These are phyloP conservation scores for Drosophila mayri DNA, from an alignment of 1,140 invertebrate genomes.

Conservation along the genomic window DNA sequence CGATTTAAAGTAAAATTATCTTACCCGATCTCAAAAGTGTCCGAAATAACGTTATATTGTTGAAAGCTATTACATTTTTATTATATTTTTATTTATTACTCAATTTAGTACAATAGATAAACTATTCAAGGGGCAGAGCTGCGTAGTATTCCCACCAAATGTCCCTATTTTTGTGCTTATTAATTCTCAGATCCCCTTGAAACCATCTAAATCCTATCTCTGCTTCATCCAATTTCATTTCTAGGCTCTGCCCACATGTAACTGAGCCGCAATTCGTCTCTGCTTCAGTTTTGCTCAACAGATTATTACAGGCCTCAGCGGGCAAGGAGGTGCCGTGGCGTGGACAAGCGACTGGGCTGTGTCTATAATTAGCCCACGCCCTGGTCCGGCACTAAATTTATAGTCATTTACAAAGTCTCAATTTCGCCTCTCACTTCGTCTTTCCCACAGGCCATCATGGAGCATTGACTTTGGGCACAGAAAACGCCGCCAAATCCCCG, in stretches of 20 bases:
- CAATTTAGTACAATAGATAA: too few relatives aligned
- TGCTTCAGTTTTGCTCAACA: slow-evolving; percentile 17
- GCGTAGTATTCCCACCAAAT: not conserved
- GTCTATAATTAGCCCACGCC: slow-evolving; percentile 48
- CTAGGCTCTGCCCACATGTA: slow-evolving; percentile 17
- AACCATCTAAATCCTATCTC: not conserved
- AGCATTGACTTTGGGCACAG: slow-evolving; percentile 47
- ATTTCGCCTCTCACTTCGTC: slow-evolving; percentile 29
- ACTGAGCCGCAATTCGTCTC: slow-evolving; percentile 10
- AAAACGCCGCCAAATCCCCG: slow-evolving; percentile 7
- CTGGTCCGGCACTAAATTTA: slow-evolving; percentile 34
- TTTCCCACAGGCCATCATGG: slow-evolving; percentile 60
- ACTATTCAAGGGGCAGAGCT: too few relatives aligned
- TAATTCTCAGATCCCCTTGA: too few relatives aligned
- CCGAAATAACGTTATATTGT: not conserved
- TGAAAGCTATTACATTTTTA: too few relatives aligned
- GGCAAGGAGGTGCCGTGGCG: not conserved
- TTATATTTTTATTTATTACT: too few relatives aligned
- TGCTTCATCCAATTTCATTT: slow-evolving; percentile 8
- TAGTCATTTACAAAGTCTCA: slow-evolving; percentile 29
- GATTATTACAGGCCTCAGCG: slow-evolving; percentile 8
- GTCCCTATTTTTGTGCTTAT: not conserved
- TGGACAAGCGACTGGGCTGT: slow-evolving; percentile 13
- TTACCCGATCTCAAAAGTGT: not conserved
- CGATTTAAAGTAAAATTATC: not conserved